Percentiles rank a stretch among this genome's conserved stretches.
phyloP scores from a whole-genome alignment of 2,797 vertebrate species.

The Mormyrus proboscirostris region DNA sequence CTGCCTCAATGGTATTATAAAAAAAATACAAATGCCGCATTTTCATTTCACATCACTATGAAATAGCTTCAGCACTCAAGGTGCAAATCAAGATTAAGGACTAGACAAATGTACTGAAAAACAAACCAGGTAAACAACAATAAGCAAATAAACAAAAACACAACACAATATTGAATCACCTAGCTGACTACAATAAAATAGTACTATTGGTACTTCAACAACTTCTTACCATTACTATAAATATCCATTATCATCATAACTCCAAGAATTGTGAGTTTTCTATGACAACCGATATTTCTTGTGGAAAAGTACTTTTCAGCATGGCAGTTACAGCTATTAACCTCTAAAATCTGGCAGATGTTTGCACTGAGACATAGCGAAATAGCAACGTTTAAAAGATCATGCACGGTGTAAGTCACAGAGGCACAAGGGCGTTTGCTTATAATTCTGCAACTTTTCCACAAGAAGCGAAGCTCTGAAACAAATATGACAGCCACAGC shows the following conservation, averaged over 20 bases:
- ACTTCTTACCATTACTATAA: not conserved
- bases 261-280: not conserved
- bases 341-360: not conserved
- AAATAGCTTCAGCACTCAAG: not conserved
- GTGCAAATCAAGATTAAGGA: not conserved
- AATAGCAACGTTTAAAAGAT: not conserved
- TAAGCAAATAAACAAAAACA: not conserved
- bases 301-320: not conserved
- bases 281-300: not conserved
- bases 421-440: not conserved
- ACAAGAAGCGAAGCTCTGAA: not conserved
- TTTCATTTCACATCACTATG: not conserved
- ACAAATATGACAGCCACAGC: not conserved
- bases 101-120: not conserved
- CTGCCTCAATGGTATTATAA: not conserved
- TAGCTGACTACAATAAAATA: not conserved
- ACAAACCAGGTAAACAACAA: not conserved
- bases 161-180: not conserved
- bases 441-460: slow-evolving; percentile 8
- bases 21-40: not conserved
- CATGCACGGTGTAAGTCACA: not conserved
- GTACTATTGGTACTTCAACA: not conserved
- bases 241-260: not conserved
- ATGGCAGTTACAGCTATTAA: not conserved
- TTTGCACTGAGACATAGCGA: not conserved